Evolutionary conservation across 1,140 invertebrate genomes (phyloP), one percentile per base, ranked within the genome.

Genomic region (Dreissena polymorpha): DNA sequence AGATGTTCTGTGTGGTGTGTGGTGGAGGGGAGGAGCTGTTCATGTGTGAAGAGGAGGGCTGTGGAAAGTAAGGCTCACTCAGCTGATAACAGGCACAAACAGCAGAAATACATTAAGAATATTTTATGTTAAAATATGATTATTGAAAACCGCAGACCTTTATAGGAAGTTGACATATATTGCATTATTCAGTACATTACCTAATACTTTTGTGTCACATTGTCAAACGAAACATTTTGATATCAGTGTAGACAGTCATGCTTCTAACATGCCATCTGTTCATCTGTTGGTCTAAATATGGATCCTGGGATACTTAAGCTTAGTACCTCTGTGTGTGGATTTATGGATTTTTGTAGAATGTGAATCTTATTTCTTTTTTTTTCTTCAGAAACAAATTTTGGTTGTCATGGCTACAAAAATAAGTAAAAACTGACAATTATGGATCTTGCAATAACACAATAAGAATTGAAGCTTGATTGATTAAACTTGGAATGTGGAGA

Each of bases 1-100:
- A 79, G 77, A 21, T 79, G 53, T 71, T 60, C 55, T 79, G 77
- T 71, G 51, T 53, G 23, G 68, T 79, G 0, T 79, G 77, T 63
- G 65, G 77, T 39, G 68, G 60, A 39, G 67, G 67, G 23, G 77
- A 68, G 12, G 23, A 55, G 16, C 18, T 79, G 77, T 70, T 29
- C 60, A 65, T 79, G 10, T 79, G 77, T 79, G 77, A 79, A 23
- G 53, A 70, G 18, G 39, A 57, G 29, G 77, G 63, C 68, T 79
- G 77, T 79, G 77, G 77, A 7, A 79, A 68, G 77, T 79, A 23
- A 68, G 27, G 16, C 23, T 27, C 18, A 39, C 18, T 6, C 14
- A 21, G 25, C n/a, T n/a, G n/a, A n/a, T n/a, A n/a, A n/a, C n/a
- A n/a, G n/a, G n/a, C 29, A 16, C 25, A 7, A 5, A 21, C 18